Conservation (phyloP, 2,888 invertebrate species). For the Andricus curvator region DNA sequence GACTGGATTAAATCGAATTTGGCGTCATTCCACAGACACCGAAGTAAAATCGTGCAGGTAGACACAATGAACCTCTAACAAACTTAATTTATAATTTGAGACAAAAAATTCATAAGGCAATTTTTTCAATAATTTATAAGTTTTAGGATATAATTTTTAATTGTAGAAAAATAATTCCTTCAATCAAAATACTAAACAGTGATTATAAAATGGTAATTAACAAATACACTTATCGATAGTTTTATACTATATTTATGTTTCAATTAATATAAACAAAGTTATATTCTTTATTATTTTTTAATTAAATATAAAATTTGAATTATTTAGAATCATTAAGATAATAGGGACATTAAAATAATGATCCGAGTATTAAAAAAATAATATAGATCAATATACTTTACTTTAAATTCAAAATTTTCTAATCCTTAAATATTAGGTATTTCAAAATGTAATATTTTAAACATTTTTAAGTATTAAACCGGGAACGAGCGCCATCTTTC, state of each 20-base stretch:
- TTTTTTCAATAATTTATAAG: too few species aligned
- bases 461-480: not conserved
- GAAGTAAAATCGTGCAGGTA: slow-evolving; percentile 2
- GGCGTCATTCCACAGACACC: slow-evolving; percentile 47
- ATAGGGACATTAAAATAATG: not conserved
- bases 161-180: too few species aligned
- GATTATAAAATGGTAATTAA: too few species aligned
- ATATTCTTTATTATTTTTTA: too few species aligned
- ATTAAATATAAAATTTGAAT: too few species aligned
- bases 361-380: not conserved
- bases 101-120: not conserved
- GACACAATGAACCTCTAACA: slow-evolving; percentile 10
- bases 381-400: not conserved
- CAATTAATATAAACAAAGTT: not conserved
- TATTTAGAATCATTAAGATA: not conserved
- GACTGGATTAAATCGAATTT: slow-evolving; percentile 48
- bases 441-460: not conserved
- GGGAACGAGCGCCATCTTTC: not conserved
- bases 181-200: too few species aligned
- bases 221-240: too few species aligned
- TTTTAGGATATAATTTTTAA: too few species aligned
- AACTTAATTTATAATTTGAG: not conserved
- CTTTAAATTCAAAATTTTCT: not conserved
- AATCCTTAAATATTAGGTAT: too few species aligned
- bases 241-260: not conserved